phyloP scores from a whole-genome alignment of 1,140 invertebrate species.

The Palaemon carinicauda region DNA sequence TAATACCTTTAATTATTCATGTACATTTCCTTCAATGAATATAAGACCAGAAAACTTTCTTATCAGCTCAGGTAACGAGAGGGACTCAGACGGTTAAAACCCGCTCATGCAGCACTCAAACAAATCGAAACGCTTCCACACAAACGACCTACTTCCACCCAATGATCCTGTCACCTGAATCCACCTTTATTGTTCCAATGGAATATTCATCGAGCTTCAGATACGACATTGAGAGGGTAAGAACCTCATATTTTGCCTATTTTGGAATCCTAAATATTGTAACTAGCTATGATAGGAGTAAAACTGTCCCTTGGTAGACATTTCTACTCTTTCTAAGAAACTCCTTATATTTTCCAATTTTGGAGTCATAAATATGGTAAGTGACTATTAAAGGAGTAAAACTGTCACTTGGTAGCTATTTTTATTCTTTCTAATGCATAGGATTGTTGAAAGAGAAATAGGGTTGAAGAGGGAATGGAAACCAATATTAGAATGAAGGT shows the following conservation, averaged over 20 bases:
- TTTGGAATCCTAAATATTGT: too few species aligned
- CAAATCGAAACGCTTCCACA: constrained; percentile 13
- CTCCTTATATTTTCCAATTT: too few species aligned
- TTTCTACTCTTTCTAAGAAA: too few species aligned
- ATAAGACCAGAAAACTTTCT: not conserved
- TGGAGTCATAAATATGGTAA: too few species aligned
- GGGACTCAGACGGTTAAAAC: constrained; percentile 7
- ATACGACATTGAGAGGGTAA: constrained; percentile 16
- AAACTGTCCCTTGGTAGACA: too few species aligned
- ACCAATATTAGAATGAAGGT: too few species aligned
- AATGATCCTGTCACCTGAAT: not conserved
- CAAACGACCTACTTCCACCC: constrained; percentile 30
- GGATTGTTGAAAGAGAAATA: too few species aligned
- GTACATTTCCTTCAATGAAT: not conserved
- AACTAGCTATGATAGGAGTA: too few species aligned
- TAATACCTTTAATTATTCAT: not conserved
- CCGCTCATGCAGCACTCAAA: not conserved
- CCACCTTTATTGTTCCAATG: constrained; percentile 5
- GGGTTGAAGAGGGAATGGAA: too few species aligned
- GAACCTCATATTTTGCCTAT: not conserved
- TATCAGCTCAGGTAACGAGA: constrained; percentile 1
- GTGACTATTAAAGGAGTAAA: too few species aligned
- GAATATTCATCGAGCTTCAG: not conserved
- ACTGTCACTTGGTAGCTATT: too few species aligned
- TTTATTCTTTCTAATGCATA: too few species aligned